Conservation (phyloP, 2,888 invertebrate species). For the Pegoplata infirma region DNA sequence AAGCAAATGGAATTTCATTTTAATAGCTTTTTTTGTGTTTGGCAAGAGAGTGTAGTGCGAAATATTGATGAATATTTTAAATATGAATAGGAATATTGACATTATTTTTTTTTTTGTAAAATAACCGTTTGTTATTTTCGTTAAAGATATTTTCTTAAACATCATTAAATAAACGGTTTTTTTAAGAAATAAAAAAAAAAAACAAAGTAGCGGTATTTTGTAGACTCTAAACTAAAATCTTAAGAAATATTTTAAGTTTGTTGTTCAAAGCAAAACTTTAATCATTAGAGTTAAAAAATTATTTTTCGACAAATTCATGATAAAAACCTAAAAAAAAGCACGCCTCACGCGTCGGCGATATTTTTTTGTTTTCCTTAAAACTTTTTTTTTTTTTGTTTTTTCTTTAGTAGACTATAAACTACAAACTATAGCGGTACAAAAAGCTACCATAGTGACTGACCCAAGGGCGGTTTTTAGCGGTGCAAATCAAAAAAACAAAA, state of each 20-base stretch:
- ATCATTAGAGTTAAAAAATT: slow-evolving; percentile 19
- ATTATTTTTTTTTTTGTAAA: not conserved
- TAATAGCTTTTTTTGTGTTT: slow-evolving; percentile 11
- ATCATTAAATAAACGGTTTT: slow-evolving; percentile 52
- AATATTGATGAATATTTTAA: slow-evolving; percentile 24
- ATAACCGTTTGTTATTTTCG: slow-evolving; percentile 10
- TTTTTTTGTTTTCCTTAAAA: not conserved
- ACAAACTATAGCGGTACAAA: slow-evolving; percentile 26
- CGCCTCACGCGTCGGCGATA: slow-evolving; percentile 36
- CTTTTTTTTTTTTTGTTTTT: not conserved
- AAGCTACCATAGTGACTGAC: slow-evolving; percentile 24
- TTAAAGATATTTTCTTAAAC: not conserved
- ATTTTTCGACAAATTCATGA: slow-evolving; percentile 34
- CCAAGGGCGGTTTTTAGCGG: slow-evolving; percentile 50
- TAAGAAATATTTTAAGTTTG: not conserved
- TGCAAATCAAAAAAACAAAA: slow-evolving; percentile 33
- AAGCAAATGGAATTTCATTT: slow-evolving; percentile 27
- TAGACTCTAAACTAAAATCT: not conserved
- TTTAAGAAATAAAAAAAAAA: not conserved
- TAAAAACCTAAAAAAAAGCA: slow-evolving; percentile 20
- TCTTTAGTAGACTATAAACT: slow-evolving; percentile 3
- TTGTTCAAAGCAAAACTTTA: not conserved
- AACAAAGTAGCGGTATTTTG: slow-evolving; percentile 40
- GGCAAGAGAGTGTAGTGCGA: slow-evolving; percentile 1
- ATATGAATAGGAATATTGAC: slow-evolving; percentile 9